Base-by-base conservation (phyloP, 2,888 invertebrate genomes). In the Acanthosepion pharaonis region DNA sequence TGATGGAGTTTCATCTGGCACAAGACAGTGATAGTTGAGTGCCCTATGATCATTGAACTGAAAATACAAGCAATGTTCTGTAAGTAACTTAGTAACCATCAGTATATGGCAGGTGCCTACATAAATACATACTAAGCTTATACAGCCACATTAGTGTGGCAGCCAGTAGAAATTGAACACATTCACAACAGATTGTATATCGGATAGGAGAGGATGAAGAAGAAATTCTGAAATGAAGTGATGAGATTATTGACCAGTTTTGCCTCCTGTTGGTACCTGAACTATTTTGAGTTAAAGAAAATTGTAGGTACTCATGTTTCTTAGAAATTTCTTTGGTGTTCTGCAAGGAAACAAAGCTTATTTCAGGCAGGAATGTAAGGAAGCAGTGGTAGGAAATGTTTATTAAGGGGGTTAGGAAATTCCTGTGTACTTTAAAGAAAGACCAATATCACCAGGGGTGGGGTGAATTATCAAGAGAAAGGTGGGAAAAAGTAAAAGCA, bases 331-430 rank as follows among this genome's bases (percentile, higher is more conserved):
- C n/a, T 42, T 42, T 42, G 11, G 33, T 78, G n/a, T 15, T 78
- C 78, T 78, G 78, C 5, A 78, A 78, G 78, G n/a, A 78, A 78
- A 78, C 78, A 78, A 78, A 78, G 78, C 78, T 18, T 33, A 33
- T 78, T 78, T 78, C n/a, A 78, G 78, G 78, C 78, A 78, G 78
- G 78, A 78, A 78, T 78, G 78, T 33, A 78, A 78, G 15, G n/a
- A n/a, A 78, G 78, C n/a, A 78, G n/a, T 78, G 78, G n/a, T 78
- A 78, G 78, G 78, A 78, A 78, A 78, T n/a, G 78, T 78, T 78
- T 78, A 9, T 28, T 78, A 18, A n/a, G 15, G 78, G 78, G 78
- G n/a, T 15, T n/a, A 78, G 78, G 11, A 78, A 33, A 78, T 78
- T 78, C 78, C 78, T 15, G n/a, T n/a, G 18, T 78, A 11, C 33